Base-by-base conservation (phyloP, 2,113 vertebrate species). In the Ciconia boyciana region DNA sequence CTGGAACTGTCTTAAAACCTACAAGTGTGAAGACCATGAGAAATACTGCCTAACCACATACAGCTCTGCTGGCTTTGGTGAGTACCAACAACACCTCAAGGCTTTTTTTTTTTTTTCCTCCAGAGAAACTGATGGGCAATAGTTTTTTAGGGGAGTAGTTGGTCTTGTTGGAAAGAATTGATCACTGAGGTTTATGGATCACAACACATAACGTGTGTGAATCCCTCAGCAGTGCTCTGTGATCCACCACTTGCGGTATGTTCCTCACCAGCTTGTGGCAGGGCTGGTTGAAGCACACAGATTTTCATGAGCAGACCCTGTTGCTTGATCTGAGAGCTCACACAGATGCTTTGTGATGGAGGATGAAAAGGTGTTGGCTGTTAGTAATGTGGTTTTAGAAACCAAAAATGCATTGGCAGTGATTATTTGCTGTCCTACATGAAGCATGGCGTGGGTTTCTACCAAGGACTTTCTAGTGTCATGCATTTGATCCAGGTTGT, bases 1-100 rank as follows among this genome's bases (percentile, higher is more conserved):
- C 88, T 95, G 93, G 96, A 97, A 97, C 93, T 97, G 96, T 32
- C 20, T 97, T 48, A 94, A 74, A 28, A 92, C 66, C 62, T 97
- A 96, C 83, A 97, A 69, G 90, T 97, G 96, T 55, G 90, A 95
- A 5, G 90, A 96, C 20, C 25, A 94, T 28, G 93, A 96, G 82
- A 96, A 96, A 7, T 96, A 2, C 64, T 97, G 96, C 13, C 39
- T 0, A 3, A 97, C 96, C 68, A 96, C 93, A 1, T 96, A 97
- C 82, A 96, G 83, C 71, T 8, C 71, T 48, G 41, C 17, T 18
- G 94, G 93, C 6, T 0, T 83, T 2, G 94, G 96, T 96, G 64
- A 97, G 96, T 54, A 61, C 26, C 74, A 61, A 19, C 12, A 29
- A 17, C 32, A 43, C 10, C 3, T 29, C 41, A 26, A 65, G 24